Evolutionary conservation across 2,113 vertebrate species (phyloP).

Genomic region (Alouatta palliata): DNA sequence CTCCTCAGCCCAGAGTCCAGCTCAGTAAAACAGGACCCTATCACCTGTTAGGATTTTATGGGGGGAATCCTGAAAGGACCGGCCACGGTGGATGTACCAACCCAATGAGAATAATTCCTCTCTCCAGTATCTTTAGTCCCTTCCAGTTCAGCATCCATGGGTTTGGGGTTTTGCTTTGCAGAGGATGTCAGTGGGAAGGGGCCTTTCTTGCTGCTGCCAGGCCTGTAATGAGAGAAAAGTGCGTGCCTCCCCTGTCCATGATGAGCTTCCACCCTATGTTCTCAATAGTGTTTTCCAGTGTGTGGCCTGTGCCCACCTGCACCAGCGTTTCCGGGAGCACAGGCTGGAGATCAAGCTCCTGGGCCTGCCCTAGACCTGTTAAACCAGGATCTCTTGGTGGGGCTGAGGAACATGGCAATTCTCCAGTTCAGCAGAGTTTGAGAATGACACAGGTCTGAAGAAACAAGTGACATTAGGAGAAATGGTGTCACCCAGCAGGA

Average conservation of each 20-base stretch:
- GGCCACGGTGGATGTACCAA: accelerated
- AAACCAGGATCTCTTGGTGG: neutral
- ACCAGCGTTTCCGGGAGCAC: neutral
- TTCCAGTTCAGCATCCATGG: accelerated
- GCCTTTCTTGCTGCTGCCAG: neutral
- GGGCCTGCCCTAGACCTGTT: neutral
- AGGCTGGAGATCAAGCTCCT: too few relatives aligned
- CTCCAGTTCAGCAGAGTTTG: neutral
- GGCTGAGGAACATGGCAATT: neutral
- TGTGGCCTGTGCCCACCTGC: neutral
- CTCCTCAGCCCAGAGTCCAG: too few relatives aligned
- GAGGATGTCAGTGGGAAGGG: neutral
- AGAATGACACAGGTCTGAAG: neutral
- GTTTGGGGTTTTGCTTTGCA: neutral
- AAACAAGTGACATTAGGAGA: neutral
- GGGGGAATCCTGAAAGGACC: neutral
- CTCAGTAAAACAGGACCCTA: neutral
- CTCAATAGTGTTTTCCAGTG: neutral
- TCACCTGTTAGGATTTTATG: too few relatives aligned
- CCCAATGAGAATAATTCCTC: too few relatives aligned
- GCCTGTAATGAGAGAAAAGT: accelerated
- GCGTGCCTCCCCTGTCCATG: too few relatives aligned
- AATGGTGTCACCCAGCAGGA: neutral
- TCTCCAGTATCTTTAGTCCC: neutral
- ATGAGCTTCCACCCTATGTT: neutral